Conservation (phyloP, 2,113 vertebrate species). For the Bostrychus sinensis region DNA sequence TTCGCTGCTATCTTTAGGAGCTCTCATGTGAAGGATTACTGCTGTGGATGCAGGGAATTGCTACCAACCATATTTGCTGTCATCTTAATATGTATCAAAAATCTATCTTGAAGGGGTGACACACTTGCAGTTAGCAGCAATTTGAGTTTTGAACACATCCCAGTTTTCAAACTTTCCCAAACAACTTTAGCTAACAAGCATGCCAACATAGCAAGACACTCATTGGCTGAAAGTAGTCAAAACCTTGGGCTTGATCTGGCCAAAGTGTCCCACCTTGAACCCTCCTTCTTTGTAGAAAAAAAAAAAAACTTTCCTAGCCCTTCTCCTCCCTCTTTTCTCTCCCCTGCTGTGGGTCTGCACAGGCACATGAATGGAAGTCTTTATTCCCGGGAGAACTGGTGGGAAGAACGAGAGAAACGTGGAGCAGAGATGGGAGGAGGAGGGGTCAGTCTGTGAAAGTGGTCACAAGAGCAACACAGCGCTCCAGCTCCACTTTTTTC, state of each 20-base stretch:
- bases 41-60: slow-evolving; percentile 48
- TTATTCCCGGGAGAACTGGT: slow-evolving; percentile 82
- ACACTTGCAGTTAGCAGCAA: slow-evolving; percentile 19
- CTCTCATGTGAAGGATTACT: slow-evolving; percentile 66
- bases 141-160: slow-evolving; percentile 45
- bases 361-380: slow-evolving; percentile 82
- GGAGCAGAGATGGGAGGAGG: slow-evolving; percentile 56
- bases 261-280: slow-evolving; percentile 75
- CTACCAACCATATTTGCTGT: slow-evolving; percentile 2
- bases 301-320: slow-evolving; percentile 35
- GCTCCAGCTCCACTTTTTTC: slow-evolving; percentile 70
- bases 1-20: slow-evolving; percentile 65
- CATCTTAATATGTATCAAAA: slow-evolving; percentile 42
- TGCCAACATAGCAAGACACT: slow-evolving; percentile 51
- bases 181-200: slow-evolving; percentile 55
- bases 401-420: slow-evolving; percentile 75
- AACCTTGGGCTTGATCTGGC: slow-evolving; percentile 56
- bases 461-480: slow-evolving; percentile 77
- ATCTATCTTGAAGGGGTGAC: slow-evolving; percentile 11
- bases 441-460: slow-evolving; percentile 61
- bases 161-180: slow-evolving; percentile 60
- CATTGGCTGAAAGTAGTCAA: slow-evolving; percentile 33
- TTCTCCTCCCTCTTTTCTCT: slow-evolving; percentile 68
- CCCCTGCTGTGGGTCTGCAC: slow-evolving; percentile 77
- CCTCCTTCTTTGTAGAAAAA: slow-evolving; percentile 37